Percentiles rank a stretch among this genome's conserved stretches.
Conservation (phyloP, 2,113 vertebrate genomes). For the Haemorhous mexicanus region DNA sequence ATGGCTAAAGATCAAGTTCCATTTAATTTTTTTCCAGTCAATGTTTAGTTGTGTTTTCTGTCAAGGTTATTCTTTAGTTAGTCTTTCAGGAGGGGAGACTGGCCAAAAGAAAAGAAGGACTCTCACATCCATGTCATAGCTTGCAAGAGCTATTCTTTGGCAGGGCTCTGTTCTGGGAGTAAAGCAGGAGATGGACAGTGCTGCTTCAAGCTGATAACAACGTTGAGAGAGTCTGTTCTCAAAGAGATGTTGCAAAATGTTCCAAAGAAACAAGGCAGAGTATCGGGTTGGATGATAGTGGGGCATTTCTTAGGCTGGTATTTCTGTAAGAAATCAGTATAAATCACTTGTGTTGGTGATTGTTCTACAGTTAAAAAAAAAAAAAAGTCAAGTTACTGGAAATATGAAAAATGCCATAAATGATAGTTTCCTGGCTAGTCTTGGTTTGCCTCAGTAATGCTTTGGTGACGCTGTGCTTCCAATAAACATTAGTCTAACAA, state of each 20-base stretch:
- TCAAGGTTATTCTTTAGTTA: slow-evolving; percentile 24
- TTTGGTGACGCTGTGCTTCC: slow-evolving; percentile 57
- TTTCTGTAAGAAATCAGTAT: neutral
- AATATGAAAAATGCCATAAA: slow-evolving; percentile 27
- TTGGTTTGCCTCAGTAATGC: slow-evolving; percentile 64
- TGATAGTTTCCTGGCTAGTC: slow-evolving; percentile 37
- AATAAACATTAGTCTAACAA: slow-evolving; percentile 36
- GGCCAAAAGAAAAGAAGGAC: neutral
- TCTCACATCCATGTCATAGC: neutral
- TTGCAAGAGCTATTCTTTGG: slow-evolving; percentile 24
- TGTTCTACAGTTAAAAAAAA: neutral
- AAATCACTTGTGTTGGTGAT: neutral
- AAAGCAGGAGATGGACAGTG: neutral
- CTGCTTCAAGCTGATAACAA: neutral
- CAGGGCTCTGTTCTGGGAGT: slow-evolving; percentile 25
- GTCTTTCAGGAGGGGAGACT: neutral
- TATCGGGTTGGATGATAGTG: neutral
- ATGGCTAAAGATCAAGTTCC: slow-evolving; percentile 9
- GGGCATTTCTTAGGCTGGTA: neutral
- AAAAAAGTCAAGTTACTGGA: slow-evolving; percentile 24
- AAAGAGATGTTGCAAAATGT: neutral
- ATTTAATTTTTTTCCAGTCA: neutral
- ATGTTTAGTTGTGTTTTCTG: neutral
- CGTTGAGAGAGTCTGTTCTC: neutral
- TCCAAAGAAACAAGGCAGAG: neutral